Base-by-base conservation (phyloP, 37 sponge, comb jelly and placozoan species). In the Ephydatia muelleri region DNA sequence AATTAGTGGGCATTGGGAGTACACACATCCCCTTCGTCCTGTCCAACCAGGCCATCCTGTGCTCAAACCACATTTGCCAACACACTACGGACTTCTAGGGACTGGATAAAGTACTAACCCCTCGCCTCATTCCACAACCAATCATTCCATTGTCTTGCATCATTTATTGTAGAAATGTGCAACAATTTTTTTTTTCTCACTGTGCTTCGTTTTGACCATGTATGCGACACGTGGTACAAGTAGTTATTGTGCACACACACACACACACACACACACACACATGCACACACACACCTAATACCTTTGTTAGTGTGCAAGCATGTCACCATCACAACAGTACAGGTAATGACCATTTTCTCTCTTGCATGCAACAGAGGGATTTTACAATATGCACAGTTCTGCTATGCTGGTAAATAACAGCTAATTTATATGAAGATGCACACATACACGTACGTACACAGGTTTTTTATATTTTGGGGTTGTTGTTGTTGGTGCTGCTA, bases 251-350 rank as follows among this genome's bases (percentile, higher is more conserved):
- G n/a, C 75, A 83, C 83, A 83, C 75, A 48, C 75, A 83, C 75
- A 73, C 83, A 83, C 66, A 48, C 83, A 40, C 82, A 82, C 82
- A 70, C 82, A 82, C 83, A 72, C 83, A 79, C 79, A 76, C 76
- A 76, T 39, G 57, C 16, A 57, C 57, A 57, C 16, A 57, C 57
- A 57, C 16, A 57, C 57, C 57, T 14, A 57, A 57, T 11, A 57
- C 9, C 57, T 21, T 57, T 11, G 4, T 43, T 43, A 8, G 4
- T 8, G 8, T 43, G 47, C n/a, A n/a, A n/a, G n/a, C n/a, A n/a
- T n/a, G n/a, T n/a, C n/a, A n/a, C n/a, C n/a, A n/a, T n/a, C 47
- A 43, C 57, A 57, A 57, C 43, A 21, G 16, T n/a, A 57, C 16
- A 19, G 16, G 19, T 1, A 19, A 19, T 57, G 9, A 19, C 57